These are phyloP conservation scores for Yponomeuta sedellus DNA, from an alignment of 2,888 invertebrate species.

Conservation along the genomic window DNA sequence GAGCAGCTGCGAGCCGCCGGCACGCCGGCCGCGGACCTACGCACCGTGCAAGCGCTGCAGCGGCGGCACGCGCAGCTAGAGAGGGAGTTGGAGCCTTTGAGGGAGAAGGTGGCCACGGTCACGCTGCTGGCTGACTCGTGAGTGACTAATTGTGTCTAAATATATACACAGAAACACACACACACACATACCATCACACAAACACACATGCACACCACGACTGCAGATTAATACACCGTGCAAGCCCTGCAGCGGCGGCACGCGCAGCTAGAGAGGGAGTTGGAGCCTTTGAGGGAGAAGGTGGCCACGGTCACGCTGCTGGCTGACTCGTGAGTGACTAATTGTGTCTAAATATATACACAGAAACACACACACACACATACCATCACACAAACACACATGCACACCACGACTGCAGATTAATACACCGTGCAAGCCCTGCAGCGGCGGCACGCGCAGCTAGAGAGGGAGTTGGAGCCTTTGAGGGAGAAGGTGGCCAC, in stretches of 20 bases:
- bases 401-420: constrained; percentile 88
- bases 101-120: constrained; percentile 94
- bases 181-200: too few relatives aligned
- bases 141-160: constrained; percentile 40
- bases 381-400: too few relatives aligned
- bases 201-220: too few relatives aligned
- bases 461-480: constrained; percentile 96
- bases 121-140: constrained; percentile 89
- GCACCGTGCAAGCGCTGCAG: constrained; percentile 94
- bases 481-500: constrained; percentile 95
- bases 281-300: constrained; percentile 96
- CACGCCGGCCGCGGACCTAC: constrained; percentile 88
- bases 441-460: constrained; percentile 92
- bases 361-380: too few relatives aligned
- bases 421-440: constrained; percentile 93
- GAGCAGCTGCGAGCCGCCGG: constrained; percentile 88
- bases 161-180: background rate
- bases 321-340: constrained; percentile 85
- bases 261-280: constrained; percentile 94
- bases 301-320: constrained; percentile 90
- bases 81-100: constrained; percentile 94
- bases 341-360: background rate
- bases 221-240: constrained; percentile 92
- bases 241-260: constrained; percentile 93
- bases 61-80: constrained; percentile 94